These are phyloP conservation scores for Drosophila nigritarsus DNA, from an alignment of 2,888 invertebrate genomes.

Conservation along the genomic window DNA sequence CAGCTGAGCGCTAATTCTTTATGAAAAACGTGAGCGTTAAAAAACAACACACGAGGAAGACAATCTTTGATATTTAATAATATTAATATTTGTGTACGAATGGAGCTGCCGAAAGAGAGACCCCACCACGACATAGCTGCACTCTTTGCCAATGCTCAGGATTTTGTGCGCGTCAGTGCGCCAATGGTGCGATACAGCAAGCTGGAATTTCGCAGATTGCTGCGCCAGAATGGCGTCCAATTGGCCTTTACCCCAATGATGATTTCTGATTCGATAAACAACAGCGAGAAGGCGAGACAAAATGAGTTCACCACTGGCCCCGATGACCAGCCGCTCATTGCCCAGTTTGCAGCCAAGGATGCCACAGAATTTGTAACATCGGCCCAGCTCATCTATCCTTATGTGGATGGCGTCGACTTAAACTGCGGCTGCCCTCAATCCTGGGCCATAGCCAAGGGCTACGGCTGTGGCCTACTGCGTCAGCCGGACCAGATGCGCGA, in stretches of 20 bases:
- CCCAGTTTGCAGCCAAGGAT: constrained; percentile 97
- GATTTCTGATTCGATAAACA: constrained; percentile 95
- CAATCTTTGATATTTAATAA: neutral
- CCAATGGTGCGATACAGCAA: constrained; percentile 93
- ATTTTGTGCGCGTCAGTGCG: constrained; percentile 91
- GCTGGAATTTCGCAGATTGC: constrained; percentile 90
- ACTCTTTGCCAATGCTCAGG: constrained; percentile 87
- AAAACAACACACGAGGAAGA: constrained; percentile 7
- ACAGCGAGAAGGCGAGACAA: constrained; percentile 93
- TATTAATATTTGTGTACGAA: constrained; percentile 13
- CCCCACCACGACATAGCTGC: constrained; percentile 86
- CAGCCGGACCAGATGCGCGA: constrained; percentile 94
- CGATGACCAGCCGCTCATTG: constrained; percentile 94
- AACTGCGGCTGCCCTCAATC: constrained; percentile 99
- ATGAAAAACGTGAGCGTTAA: constrained; percentile 13
- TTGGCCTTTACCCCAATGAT: constrained; percentile 99
- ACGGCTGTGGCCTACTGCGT: constrained; percentile 93
- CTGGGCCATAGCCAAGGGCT: constrained; percentile 96
- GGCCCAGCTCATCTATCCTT: constrained; percentile 92
- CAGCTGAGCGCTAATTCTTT: constrained; percentile 24
- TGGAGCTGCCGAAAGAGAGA: constrained; percentile 59
- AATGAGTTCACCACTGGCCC: constrained; percentile 92
- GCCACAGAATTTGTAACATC: constrained; percentile 93
- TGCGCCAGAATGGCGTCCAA: constrained; percentile 93
- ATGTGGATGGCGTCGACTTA: constrained; percentile 96